Conservation (phyloP, 2,113 vertebrate species). For the Erythrocercus mccallii region DNA sequence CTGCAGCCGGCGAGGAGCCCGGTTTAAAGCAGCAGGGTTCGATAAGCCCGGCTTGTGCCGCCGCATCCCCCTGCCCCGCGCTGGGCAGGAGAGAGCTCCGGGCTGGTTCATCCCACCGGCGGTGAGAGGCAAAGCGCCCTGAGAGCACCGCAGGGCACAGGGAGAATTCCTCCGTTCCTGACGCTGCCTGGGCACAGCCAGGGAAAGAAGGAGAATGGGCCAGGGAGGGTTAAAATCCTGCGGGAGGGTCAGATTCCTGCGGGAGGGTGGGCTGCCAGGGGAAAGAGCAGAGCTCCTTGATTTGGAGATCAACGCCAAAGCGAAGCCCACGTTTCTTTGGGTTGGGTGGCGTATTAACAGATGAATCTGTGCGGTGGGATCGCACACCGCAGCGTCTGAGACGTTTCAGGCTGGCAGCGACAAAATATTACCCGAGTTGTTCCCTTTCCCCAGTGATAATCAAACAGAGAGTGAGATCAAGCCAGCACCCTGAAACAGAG, state of each 20-base stretch:
- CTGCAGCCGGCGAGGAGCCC: constrained; percentile 20
- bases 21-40: constrained; percentile 60
- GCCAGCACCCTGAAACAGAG: background rate
- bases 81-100: background rate
- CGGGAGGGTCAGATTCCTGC: background rate
- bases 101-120: background rate
- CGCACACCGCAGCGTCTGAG: background rate
- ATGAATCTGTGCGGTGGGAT: background rate
- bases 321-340: constrained; percentile 6
- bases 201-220: background rate
- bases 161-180: rapidly evolving
- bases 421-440: background rate
- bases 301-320: background rate
- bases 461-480: rapidly evolving
- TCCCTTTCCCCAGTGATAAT: background rate
- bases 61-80: background rate
- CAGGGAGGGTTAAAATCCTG: constrained; percentile 45
- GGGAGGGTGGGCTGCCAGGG: background rate
- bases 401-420: background rate
- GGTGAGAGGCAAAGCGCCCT: background rate
- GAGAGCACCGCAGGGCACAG: rapidly evolving
- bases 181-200: background rate
- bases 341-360: background rate
- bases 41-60: background rate
- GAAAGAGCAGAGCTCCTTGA: background rate